A percentile compares a stretch with the other conserved stretches of the same genome.
Evolutionary conservation across 2,797 vertebrate genomes (phyloP).

Genomic region (Clarias laeviceps): DNA sequence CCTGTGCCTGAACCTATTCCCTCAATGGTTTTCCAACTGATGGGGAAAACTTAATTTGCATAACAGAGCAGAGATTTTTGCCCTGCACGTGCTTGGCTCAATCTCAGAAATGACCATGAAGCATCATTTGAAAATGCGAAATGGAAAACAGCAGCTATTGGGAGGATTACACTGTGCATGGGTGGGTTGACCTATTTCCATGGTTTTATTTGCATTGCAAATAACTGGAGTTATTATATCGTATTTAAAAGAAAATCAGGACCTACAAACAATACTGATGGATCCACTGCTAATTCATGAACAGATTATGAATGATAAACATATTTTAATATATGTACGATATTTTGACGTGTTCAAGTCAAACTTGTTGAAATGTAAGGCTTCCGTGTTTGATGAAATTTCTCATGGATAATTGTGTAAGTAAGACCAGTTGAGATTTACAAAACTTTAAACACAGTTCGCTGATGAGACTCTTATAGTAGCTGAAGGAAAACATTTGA

Average conservation of each 20-base stretch:
- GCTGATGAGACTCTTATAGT: too few relatives aligned
- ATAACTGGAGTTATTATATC: background rate
- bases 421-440: too few relatives aligned
- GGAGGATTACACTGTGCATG: background rate
- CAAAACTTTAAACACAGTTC: too few relatives aligned
- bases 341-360: too few relatives aligned
- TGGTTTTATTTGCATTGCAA: background rate
- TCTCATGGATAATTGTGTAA: too few relatives aligned
- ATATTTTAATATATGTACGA: background rate
- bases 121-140: background rate
- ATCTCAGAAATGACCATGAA: background rate
- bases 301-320: background rate
- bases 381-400: too few relatives aligned
- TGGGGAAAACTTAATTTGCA: background rate
- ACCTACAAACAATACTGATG: background rate
- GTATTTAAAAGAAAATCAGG: background rate
- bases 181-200: background rate
- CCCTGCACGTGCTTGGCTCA: background rate
- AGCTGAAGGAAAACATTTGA: too few relatives aligned
- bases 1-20: background rate
- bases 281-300: background rate
- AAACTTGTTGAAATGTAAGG: too few relatives aligned
- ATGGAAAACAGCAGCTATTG: background rate
- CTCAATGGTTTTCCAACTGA: background rate
- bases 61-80: background rate